Conservation (phyloP, 2,113 vertebrate genomes). For the Zingel zingel region DNA sequence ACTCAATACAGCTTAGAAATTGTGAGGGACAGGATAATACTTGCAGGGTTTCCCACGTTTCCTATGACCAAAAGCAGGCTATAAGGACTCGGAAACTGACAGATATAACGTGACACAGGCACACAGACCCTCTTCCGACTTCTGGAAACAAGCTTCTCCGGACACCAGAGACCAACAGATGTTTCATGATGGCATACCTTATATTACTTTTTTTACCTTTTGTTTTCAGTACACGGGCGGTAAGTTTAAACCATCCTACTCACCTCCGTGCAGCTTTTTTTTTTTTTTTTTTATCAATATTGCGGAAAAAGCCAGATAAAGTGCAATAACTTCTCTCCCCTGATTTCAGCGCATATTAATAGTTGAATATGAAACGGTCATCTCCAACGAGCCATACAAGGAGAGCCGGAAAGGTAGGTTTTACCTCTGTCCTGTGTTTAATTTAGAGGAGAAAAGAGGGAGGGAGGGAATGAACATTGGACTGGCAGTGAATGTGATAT, state of each 20-base stretch:
- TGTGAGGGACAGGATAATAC: constrained; percentile 72
- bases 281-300: neutral
- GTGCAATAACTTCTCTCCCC: neutral
- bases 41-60: constrained; percentile 68
- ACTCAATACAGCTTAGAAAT: constrained; percentile 62
- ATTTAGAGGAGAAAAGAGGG: neutral
- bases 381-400: constrained; percentile 33
- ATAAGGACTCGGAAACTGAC: constrained; percentile 46
- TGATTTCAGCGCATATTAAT: constrained; percentile 63
- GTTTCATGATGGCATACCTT: constrained; percentile 39
- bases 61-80: constrained; percentile 60
- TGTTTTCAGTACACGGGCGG: constrained; percentile 59
- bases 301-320: neutral
- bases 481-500: neutral
- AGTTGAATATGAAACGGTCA: constrained; percentile 35
- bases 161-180: neutral
- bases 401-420: constrained; percentile 71
- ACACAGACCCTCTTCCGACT: neutral
- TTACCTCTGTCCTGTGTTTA: neutral
- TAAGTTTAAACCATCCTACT: constrained; percentile 51
- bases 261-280: neutral
- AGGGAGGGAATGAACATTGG: neutral
- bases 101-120: constrained; percentile 72
- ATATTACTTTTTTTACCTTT: constrained; percentile 58
- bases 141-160: constrained; percentile 26